These are phyloP conservation scores for Drosophila anomelani DNA, from an alignment of 2,888 invertebrate genomes.

Conservation along the genomic window DNA sequence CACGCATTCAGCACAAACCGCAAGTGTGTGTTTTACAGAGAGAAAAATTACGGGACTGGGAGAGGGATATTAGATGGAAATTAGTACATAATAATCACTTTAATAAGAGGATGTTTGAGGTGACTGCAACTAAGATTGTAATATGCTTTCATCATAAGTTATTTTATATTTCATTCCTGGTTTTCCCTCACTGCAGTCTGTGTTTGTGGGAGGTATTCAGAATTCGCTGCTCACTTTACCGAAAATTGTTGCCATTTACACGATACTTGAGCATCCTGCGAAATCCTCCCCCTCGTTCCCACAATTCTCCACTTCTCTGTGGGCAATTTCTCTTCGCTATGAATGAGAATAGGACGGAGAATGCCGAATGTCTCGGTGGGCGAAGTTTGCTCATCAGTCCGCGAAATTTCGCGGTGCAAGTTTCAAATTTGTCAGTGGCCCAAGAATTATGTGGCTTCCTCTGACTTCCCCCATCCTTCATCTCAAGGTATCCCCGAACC, in stretches of 20 bases:
- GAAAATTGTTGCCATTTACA: constrained; percentile 63
- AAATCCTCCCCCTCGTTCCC: not conserved
- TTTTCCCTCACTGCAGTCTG: constrained; percentile 4
- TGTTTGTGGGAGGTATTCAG: constrained; percentile 13
- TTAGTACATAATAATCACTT: not conserved
- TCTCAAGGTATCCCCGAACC: constrained; percentile 6
- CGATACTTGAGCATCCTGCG: constrained; percentile 51
- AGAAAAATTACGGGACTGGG: not conserved
- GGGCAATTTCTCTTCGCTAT: constrained; percentile 41
- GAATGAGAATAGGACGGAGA: constrained; percentile 27
- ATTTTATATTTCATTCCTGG: not conserved
- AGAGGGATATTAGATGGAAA: not conserved
- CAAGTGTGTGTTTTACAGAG: constrained; percentile 32
- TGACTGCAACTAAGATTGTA: not conserved
- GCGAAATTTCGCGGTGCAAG: constrained; percentile 68
- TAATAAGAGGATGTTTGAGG: not conserved
- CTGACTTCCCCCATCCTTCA: constrained; percentile 2
- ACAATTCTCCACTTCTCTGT: constrained; percentile 4
- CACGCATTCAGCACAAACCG: constrained; percentile 48
- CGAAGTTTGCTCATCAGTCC: constrained; percentile 70
- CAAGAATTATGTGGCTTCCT: constrained; percentile 52
- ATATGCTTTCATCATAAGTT: not conserved
- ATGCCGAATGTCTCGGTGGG: constrained; percentile 43
- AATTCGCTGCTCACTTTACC: constrained; percentile 35
- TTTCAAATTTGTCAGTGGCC: constrained; percentile 63